Evolutionary conservation across 2,797 vertebrate genomes (phyloP).

Genomic region (Limnodromus scolopaceus): DNA sequence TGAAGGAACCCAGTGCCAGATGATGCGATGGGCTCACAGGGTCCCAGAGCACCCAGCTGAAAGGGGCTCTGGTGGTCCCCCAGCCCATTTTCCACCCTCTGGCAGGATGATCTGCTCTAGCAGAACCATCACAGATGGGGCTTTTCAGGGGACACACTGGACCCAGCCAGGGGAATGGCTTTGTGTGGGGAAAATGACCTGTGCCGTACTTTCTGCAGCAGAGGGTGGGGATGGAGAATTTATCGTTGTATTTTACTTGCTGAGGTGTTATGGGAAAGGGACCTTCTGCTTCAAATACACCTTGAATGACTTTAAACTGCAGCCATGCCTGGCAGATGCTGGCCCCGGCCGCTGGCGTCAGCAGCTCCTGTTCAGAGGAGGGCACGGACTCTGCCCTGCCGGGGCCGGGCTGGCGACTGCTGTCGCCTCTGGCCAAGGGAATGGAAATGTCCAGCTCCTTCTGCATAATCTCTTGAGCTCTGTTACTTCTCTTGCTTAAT

Average conservation of each 20-base stretch:
- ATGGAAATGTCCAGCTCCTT: background rate
- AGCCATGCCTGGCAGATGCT: fast-evolving
- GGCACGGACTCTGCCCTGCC: background rate
- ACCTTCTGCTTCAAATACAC: background rate
- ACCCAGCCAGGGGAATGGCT: too few species aligned
- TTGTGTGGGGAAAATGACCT: fast-evolving
- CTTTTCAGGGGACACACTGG: background rate
- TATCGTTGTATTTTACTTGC: fast-evolving
- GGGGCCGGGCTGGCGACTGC: fast-evolving
- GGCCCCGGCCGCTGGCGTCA: fast-evolving
- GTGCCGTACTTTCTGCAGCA: fast-evolving
- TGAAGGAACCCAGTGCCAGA: background rate
- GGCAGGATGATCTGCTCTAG: background rate
- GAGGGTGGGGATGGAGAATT: background rate
- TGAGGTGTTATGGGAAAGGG: fast-evolving
- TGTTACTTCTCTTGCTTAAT: background rate
- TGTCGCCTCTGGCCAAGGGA: background rate
- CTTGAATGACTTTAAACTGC: fast-evolving
- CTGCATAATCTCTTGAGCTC: fast-evolving
- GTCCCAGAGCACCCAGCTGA: background rate
- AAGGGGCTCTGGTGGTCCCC: background rate
- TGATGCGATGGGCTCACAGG: fast-evolving
- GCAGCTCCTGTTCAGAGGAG: background rate
- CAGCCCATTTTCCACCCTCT: background rate
- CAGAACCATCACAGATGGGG: too few species aligned